These are phyloP conservation scores for Barnardius zonarius DNA, from an alignment of 2,113 vertebrate genomes.

Conservation along the genomic window DNA sequence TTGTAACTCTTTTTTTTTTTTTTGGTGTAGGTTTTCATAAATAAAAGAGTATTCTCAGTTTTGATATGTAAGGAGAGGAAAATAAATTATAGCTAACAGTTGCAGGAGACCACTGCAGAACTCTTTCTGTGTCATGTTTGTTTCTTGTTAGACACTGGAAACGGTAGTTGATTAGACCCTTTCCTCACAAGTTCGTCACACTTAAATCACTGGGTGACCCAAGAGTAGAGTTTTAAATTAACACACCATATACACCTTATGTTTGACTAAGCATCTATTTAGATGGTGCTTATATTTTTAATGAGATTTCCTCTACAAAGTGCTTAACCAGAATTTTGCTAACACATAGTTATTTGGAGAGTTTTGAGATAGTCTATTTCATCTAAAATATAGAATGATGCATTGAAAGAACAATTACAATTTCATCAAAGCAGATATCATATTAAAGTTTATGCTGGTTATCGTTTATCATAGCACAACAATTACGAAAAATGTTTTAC, in stretches of 20 bases:
- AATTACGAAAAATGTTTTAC: slow-evolving; percentile 18
- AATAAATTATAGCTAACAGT: neutral
- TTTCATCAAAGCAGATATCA: neutral
- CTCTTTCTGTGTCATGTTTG: neutral
- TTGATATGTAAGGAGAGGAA: neutral
- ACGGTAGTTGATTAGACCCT: neutral
- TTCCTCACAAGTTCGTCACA: neutral
- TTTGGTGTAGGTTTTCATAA: neutral
- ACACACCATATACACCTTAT: neutral
- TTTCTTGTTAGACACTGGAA: neutral
- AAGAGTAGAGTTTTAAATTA: neutral
- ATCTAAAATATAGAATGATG: neutral
- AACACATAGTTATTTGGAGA: neutral
- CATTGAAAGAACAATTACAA: neutral
- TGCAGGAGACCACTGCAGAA: neutral
- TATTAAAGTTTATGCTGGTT: neutral
- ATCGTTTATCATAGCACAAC: neutral
- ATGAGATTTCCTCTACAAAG: neutral
- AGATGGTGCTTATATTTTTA: neutral
- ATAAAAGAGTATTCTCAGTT: neutral
- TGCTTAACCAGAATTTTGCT: neutral
- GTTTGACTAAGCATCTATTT: neutral
- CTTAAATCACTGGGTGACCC: neutral
- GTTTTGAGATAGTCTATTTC: neutral
- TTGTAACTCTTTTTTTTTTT: neutral